These are phyloP conservation scores for Serinus canaria DNA, from an alignment of 2,113 vertebrate species.

Conservation along the genomic window DNA sequence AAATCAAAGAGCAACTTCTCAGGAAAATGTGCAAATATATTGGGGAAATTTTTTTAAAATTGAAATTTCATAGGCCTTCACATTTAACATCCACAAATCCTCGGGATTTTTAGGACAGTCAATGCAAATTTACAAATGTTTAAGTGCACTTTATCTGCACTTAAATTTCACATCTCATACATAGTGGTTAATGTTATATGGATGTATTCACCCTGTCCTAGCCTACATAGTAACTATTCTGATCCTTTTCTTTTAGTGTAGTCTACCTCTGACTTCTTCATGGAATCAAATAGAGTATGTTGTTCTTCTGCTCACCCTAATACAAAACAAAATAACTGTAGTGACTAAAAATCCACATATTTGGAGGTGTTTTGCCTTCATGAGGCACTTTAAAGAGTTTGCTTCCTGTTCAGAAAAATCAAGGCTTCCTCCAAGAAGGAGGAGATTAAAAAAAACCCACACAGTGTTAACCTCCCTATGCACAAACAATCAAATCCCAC, in stretches of 20 bases:
- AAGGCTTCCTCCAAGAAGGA: not conserved
- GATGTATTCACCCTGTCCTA: not conserved
- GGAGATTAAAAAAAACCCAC: accelerated
- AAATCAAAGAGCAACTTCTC: not conserved
- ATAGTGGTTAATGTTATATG: no score
- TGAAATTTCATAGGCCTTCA: not conserved
- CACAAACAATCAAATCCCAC: not conserved
- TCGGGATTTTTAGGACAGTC: not conserved
- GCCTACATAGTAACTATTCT: not conserved
- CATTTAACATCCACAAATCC: not conserved
- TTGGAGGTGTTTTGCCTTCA: not conserved
- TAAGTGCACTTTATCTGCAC: not conserved
- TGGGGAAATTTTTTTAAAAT: not conserved
- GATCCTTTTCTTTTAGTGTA: not conserved
- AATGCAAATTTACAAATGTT: not conserved
- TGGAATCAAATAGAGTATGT: not conserved
- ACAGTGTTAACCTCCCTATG: not conserved
- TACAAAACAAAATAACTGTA: not conserved
- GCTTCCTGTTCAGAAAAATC: not conserved
- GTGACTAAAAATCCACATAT: not conserved
- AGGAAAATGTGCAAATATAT: not conserved
- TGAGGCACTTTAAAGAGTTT: not conserved
- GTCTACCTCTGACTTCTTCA: not conserved
- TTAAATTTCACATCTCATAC: not conserved
- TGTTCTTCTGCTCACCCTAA: not conserved